Base-by-base conservation (phyloP, 2,888 invertebrate species). In the Automeris io region DNA sequence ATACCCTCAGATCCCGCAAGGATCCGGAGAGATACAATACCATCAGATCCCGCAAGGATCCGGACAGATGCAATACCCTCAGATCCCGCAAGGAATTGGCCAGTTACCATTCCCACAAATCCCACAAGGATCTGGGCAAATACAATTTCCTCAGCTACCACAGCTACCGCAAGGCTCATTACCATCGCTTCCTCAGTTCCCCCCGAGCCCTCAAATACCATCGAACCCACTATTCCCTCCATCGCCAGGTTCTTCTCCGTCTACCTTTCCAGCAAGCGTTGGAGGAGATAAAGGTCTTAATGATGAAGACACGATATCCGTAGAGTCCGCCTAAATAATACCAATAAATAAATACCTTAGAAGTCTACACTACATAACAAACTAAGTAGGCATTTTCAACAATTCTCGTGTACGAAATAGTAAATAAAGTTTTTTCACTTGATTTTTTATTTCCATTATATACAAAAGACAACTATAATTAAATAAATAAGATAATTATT, bases 291-390 rank as follows among this genome's bases (percentile, higher is more conserved):
- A 62, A 46, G 70, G 75, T 11, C 37, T 81, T 2, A 82, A 75
- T 41, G 81, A 85, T 18, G 85, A 81, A 63, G 86, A 86, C 38
- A 76, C 85, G 8, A 51, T 86, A 55, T 67, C 85, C n/a, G 73
- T 86, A 34, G 86, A 86, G 41, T 76, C 85, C 39, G 85, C 83
- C 39, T 76, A 67, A 61, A 36, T 37, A 39, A 25, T 9, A 18
- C 18, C 2, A 23, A n/a, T n/a, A n/a, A n/a, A n/a, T n/a, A n/a
- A n/a, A n/a, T n/a, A n/a, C n/a, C n/a, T n/a, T n/a, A n/a, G n/a
- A n/a, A n/a, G n/a, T n/a, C n/a, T n/a, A n/a, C n/a, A n/a, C n/a
- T n/a, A n/a, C 26, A 29, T n/a, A 16, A 29, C 1, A 16, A 7
- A n/a, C n/a, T n/a, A n/a, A n/a, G n/a, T 29, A 29, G 8, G 13